Evolutionary conservation across 64 coral and sea anemone genomes (phyloP), one percentile per base, ranked within the genome.

Genomic region (Anthopleura sola): DNA sequence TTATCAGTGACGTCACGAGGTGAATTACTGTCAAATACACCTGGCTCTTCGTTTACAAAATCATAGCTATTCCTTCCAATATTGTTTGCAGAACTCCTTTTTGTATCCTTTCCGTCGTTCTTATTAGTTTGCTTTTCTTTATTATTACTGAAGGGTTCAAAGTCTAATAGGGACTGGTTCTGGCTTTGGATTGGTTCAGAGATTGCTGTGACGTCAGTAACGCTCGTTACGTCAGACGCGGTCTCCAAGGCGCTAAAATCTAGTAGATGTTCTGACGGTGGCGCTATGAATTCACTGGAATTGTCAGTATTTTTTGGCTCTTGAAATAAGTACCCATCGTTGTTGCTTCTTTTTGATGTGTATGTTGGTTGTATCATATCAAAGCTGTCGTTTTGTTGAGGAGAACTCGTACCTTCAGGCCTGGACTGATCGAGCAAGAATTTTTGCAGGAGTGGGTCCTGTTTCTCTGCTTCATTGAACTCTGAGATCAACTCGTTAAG

Each of bases 231-330:
- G 16, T 60, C 55, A 0, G 82, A 83, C 50, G 82, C 82, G n/a
- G 78, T 81, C 39, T 81, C 78, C 6, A 77, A 15, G 1, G 49
- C 20, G 33, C 51, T 51, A 54, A 90, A 90, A 29, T 78, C 80
- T 37, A 90, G 58, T 24, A 90, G 33, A 78, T 90, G 80, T 14
- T 90, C 88, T 58, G 82, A 85, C 37, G 88, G 88, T 57, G 88
- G 88, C 14, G 83, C 49, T 21, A 90, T 85, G 21, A 90, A 24
- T 4, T 55, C 38, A 37, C 12, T 37, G 1, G 21, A 1, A 6
- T 24, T 48, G 0, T 38, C 16, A 44, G 19, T 38, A 53, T 26
- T n/a, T 49, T 80, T 81, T 13, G 78, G 38, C 31, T 23, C 60
- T 66, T 8, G 60, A 66, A 66, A 66, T 66, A n/a, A 66, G n/a